Conservation (phyloP, 2,888 invertebrate species). For the Archaeoteleia sp. region DNA sequence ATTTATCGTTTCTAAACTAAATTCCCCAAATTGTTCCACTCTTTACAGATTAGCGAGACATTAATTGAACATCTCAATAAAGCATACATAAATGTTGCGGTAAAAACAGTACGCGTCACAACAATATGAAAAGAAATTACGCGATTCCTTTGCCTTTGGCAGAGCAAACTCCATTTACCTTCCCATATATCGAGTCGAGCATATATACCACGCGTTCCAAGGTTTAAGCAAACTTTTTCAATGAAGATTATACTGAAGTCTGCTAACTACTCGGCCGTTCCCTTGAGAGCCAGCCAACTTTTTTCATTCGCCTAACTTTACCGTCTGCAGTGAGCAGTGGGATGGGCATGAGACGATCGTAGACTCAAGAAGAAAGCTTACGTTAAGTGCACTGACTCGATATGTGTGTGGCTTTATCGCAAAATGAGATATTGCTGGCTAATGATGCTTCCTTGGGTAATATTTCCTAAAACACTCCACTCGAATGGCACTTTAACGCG, state of each 20-base stretch:
- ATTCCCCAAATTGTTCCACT: no score
- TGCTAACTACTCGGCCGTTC: slow-evolving; percentile 69
- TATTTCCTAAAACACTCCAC: slow-evolving; percentile 30
- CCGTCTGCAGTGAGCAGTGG: slow-evolving; percentile 53
- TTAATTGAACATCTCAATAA: no score
- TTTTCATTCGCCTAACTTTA: slow-evolving; percentile 69
- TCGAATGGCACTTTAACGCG: slow-evolving; percentile 15
- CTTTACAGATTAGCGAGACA: no score
- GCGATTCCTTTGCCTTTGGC: slow-evolving; percentile 49
- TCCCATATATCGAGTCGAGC: slow-evolving; percentile 50
- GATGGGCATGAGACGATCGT: slow-evolving; percentile 48
- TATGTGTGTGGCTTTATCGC: slow-evolving; percentile 49
- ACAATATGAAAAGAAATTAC: slow-evolving; percentile 42
- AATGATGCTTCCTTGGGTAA: slow-evolving; percentile 37
- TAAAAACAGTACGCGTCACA: not conserved
- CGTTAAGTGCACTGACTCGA: slow-evolving; percentile 50
- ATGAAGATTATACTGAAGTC: slow-evolving; percentile 73
- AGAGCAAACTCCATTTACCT: slow-evolving; percentile 50
- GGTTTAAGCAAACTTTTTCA: slow-evolving; percentile 71
- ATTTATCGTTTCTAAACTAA: no score
- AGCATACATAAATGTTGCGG: not conserved
- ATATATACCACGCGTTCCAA: slow-evolving; percentile 56
- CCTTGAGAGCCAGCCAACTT: slow-evolving; percentile 68
- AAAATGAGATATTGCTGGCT: slow-evolving; percentile 47
- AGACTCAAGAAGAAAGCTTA: slow-evolving; percentile 45